Percentiles rank a stretch among this genome's conserved stretches.
Evolutionary conservation across 2,797 vertebrate species (phyloP).

Genomic region (Gymnoscopelus microlampas): DNA sequence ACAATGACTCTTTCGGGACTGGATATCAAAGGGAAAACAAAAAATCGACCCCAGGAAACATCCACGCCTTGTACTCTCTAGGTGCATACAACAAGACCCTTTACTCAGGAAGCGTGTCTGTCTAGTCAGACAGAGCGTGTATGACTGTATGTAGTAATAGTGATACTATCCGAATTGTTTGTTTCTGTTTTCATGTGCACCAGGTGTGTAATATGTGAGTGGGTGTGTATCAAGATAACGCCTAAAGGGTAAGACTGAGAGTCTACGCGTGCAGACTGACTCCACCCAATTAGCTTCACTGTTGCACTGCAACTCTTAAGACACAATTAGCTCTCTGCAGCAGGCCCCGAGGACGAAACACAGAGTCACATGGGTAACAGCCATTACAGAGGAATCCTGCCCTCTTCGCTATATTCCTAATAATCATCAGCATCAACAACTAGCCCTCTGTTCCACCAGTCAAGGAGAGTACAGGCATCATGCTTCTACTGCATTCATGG

Average conservation of each 20-base stretch:
- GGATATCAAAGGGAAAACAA: slow-evolving; percentile 13
- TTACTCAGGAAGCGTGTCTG: not conserved
- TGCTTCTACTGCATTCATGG: slow-evolving; percentile 38
- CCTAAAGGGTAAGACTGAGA: slow-evolving; percentile 33
- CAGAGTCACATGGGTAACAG: slow-evolving; percentile 63
- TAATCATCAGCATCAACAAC: slow-evolving; percentile 61
- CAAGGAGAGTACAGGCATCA: slow-evolving; percentile 46
- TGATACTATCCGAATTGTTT: slow-evolving; percentile 10
- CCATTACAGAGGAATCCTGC: slow-evolving; percentile 60
- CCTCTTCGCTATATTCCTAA: slow-evolving; percentile 38
- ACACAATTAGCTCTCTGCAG: slow-evolving; percentile 61
- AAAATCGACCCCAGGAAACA: not conserved
- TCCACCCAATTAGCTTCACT: slow-evolving; percentile 71
- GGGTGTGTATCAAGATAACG: slow-evolving; percentile 41
- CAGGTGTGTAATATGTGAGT: slow-evolving; percentile 52
- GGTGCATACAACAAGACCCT: too few relatives aligned
- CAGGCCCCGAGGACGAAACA: slow-evolving; percentile 44
- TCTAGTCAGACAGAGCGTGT: not conserved
- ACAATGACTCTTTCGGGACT: not conserved
- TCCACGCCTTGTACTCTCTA: too few relatives aligned
- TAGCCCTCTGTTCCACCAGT: slow-evolving; percentile 61
- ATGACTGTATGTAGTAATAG: not conserved
- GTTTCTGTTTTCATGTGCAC: slow-evolving; percentile 46
- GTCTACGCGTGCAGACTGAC: slow-evolving; percentile 74
- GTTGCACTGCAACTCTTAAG: slow-evolving; percentile 66